Percentiles rank a stretch among this genome's conserved stretches.
These are phyloP conservation scores for Limanda limanda DNA, from an alignment of 2,113 vertebrate species.

Conservation along the genomic window DNA sequence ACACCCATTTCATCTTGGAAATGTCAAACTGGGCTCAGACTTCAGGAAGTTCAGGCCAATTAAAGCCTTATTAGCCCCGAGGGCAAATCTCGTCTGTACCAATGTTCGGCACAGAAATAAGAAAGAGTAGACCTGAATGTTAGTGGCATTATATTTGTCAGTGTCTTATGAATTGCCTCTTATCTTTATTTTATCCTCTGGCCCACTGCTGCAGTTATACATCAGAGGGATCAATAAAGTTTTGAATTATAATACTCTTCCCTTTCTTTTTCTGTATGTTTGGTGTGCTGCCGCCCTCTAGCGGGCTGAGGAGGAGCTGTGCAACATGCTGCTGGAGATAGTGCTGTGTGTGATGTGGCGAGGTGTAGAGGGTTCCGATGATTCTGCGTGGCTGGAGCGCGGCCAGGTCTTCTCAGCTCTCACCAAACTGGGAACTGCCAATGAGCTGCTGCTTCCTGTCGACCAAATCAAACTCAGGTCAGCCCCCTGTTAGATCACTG, in stretches of 20 bases:
- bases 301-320: slow-evolving; percentile 90
- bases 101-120: too few species aligned
- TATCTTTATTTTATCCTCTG: too few species aligned
- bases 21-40: too few species aligned
- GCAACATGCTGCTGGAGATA: slow-evolving; percentile 89
- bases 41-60: too few species aligned
- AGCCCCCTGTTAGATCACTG: slow-evolving; percentile 20
- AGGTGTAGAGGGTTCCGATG: slow-evolving; percentile 94
- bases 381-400: slow-evolving; percentile 91
- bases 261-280: not conserved
- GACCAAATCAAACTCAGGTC: slow-evolving; percentile 95
- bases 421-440: slow-evolving; percentile 89
- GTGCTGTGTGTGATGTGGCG: slow-evolving; percentile 93
- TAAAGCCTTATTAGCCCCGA: too few species aligned
- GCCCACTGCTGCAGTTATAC: too few species aligned
- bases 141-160: too few species aligned
- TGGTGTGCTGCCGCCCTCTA: slow-evolving; percentile 29
- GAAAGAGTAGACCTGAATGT: too few species aligned
- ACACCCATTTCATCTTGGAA: too few species aligned
- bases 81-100: too few species aligned
- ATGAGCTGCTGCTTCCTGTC: slow-evolving; percentile 89
- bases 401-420: slow-evolving; percentile 97
- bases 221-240: too few species aligned
- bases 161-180: too few species aligned
- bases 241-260: not conserved